Evolutionary conservation across 2,113 vertebrate species (phyloP), one percentile per base, ranked within the genome.

Genomic region (Bombycilla garrulus): DNA sequence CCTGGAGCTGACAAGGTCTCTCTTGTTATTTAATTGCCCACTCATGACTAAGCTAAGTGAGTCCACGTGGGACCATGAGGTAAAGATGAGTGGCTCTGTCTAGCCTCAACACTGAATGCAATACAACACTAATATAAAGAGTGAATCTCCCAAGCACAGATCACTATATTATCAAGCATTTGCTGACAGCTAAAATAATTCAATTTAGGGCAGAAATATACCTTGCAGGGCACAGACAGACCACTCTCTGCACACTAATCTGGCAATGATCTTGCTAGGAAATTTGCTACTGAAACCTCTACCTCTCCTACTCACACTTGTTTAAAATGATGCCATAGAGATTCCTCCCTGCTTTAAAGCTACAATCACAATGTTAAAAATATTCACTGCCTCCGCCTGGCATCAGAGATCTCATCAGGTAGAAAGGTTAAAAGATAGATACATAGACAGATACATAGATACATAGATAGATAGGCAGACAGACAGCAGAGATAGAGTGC

Each of bases 181-280:
- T 91, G 64, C 85, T 88, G 96, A 93, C 81, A 90, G 87, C 67
- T 88, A 66, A 88, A 97, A 88, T 94, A 95, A 95, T 95, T 95
- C 94, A 73, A n/a, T 86, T 91, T 88, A 74, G 87, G 71, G 67
- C 3, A 3, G 90, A 91, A 95, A 90, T 62, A 80, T 35, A 90
- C 90, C 82, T 86, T 81, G 78, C 66, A 79, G 58, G 18, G 17
- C 84, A 80, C 73, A 85, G 36, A 91, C 25, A 82, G 70, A 23
- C n/a, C 8, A 9, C 54, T 64, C 77, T 95, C 84, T 53, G 66
- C 50, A 83, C 85, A 62, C 71, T 90, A 82, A 95, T 70, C 79
- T 77, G 67, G 70, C 58, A 88, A 78, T 0, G 1, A 83, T 77
- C 67, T 79, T 64, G 66, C 90, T 44, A 58, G 35, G 66, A 91